These are phyloP conservation scores for Aculops lycopersici DNA, from an alignment of 1,140 invertebrate species.

Conservation along the genomic window DNA sequence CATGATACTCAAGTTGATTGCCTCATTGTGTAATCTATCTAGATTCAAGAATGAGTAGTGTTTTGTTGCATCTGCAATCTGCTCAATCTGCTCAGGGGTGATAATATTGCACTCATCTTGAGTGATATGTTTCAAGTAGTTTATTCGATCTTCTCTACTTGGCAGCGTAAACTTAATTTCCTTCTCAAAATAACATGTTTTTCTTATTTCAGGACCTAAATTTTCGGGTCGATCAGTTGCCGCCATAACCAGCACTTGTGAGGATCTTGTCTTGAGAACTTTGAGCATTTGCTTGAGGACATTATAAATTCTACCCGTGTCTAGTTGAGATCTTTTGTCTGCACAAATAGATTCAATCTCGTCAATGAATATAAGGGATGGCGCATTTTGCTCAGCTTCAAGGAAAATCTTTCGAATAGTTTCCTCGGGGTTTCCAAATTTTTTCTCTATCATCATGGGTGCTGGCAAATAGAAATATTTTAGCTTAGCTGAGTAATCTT, in stretches of 20 bases:
- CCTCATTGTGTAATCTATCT: constrained; percentile 31
- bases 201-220: constrained; percentile 32
- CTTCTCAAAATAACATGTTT: constrained; percentile 38
- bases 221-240: constrained; percentile 33
- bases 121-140: constrained; percentile 5
- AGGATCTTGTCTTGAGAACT: constrained; percentile 3
- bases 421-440: not conserved
- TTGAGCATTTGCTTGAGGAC: constrained; percentile 25
- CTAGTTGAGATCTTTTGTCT: constrained; percentile 24
- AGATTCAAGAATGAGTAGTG: constrained; percentile 66
- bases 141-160: constrained; percentile 25
- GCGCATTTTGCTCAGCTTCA: constrained; percentile 12
- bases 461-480: not conserved
- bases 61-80: constrained; percentile 35
- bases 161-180: constrained; percentile 59
- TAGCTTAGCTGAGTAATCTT: not conserved
- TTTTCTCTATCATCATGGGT: not conserved
- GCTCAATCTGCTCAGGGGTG: constrained; percentile 21
- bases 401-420: not conserved
- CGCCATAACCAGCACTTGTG: constrained; percentile 28
- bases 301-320: constrained; percentile 33
- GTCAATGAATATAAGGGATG: constrained; percentile 37
- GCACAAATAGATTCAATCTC: constrained; percentile 41
- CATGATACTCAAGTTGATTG: constrained; percentile 23
- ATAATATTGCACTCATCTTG: constrained; percentile 18